These are phyloP conservation scores for Ceratotherium simum DNA, from an alignment of 2,113 vertebrate species.

Conservation along the genomic window DNA sequence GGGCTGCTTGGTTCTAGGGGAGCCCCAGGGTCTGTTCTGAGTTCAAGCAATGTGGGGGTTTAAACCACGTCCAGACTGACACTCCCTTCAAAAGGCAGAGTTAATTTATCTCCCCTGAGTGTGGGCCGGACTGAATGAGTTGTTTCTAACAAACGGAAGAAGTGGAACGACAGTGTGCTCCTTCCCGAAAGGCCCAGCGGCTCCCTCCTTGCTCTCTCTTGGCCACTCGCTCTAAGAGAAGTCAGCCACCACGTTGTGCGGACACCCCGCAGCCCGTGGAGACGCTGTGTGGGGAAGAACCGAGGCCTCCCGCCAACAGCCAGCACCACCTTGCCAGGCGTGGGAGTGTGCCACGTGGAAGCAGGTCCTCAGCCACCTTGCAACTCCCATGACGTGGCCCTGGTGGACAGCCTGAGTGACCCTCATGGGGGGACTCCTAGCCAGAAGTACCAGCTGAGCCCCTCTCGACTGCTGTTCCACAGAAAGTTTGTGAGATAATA, in stretches of 20 bases:
- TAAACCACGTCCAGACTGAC: neutral
- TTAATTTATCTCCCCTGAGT: rapidly evolving
- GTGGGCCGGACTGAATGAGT: neutral
- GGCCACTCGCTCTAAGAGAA: neutral
- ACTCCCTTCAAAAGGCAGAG: neutral
- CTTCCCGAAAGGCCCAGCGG: rapidly evolving
- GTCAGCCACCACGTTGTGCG: rapidly evolving
- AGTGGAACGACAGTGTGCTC: rapidly evolving
- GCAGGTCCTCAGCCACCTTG: rapidly evolving
- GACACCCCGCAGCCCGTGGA: rapidly evolving
- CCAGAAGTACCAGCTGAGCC: neutral
- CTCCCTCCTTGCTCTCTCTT: rapidly evolving
- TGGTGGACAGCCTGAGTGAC: rapidly evolving
- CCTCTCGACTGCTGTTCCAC: neutral
- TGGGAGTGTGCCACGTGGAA: rapidly evolving
- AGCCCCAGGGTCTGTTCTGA: neutral
- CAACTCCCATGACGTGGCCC: rapidly evolving
- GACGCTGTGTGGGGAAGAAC: rapidly evolving
- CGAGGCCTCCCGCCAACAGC: rapidly evolving
- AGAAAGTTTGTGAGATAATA: rapidly evolving
- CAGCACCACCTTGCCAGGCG: rapidly evolving
- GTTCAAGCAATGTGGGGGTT: rapidly evolving
- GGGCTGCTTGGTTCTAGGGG: rapidly evolving
- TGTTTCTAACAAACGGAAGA: neutral
- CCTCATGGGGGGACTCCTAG: rapidly evolving